Evolutionary conservation across 2,113 vertebrate genomes (phyloP), one percentile per base, ranked within the genome.

Genomic region (Gobiocypris rarus): DNA sequence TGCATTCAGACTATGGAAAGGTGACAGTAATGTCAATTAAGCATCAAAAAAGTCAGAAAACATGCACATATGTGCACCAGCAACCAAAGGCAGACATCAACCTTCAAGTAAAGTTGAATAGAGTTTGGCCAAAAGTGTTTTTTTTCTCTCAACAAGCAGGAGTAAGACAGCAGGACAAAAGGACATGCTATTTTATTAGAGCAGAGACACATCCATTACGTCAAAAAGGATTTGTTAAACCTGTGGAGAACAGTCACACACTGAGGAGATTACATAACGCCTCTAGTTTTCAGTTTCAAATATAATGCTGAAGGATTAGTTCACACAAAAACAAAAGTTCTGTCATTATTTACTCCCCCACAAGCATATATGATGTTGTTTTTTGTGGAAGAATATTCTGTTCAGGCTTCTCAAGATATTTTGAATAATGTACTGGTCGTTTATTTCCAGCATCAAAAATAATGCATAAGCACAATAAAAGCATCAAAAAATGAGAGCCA

Each of bases 191-290:
- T 79, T 79, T 8, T 65, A 34, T 31, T 65, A 80, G 17, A 50
- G 24, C 9, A 28, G 38, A 61, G 34, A 78, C 76, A 78, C 31
- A 77, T 58, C 41, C 58, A 65, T 79, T 63, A 65, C 28, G 24
- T 65, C 77, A 79, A 45, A 63, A 45, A 79, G 15, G 8, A 48
- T 63, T 79, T 79, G 15, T 7, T 63, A 63, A 79, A 63, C 77
- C 77, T 79, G 76, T 48, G 38, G 38, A 63, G 38, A 63, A 22
- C n/a, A 5, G 58, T 79, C 58, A 79, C 58, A 65, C 41, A 0
- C 77, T 63, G 58, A 65, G 77, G 41, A 11, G 15, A 79, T 79
- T 79, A 48, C 41, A 79, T 45, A 65, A 79, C 26, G n/a, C n/a
- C 38, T 78, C 56, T 26, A 17, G 41, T 45, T 78, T 79, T 31